Percentiles rank a stretch among this genome's conserved stretches.
These are phyloP conservation scores for Ornithoptera priamus DNA, from an alignment of 2,888 invertebrate species.

Conservation along the genomic window DNA sequence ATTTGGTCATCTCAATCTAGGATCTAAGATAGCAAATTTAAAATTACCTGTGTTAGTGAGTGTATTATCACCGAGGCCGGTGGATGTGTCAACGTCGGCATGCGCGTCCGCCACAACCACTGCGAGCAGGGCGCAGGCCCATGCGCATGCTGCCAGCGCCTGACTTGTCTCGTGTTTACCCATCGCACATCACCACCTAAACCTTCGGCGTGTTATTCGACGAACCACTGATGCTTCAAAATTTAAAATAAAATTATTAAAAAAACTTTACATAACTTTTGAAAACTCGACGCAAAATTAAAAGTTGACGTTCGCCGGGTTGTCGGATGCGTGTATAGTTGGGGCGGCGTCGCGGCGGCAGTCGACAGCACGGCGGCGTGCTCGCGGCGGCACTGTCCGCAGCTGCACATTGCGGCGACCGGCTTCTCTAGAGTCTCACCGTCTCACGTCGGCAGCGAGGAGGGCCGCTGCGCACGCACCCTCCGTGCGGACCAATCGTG, in stretches of 20 bases:
- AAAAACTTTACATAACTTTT: conserved; percentile 27
- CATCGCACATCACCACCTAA: conserved; percentile 74
- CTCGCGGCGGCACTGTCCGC: conserved; percentile 68
- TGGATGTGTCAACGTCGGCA: conserved; percentile 73
- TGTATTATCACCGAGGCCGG: conserved; percentile 73
- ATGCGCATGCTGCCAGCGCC: conserved; percentile 60
- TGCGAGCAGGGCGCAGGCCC: conserved; percentile 67
- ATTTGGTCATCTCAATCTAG: too few species aligned
- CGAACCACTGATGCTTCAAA: conserved; percentile 22
- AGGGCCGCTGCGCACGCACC: conserved; percentile 77
- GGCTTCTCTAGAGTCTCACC: conserved; percentile 66
- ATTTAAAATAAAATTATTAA: conserved; percentile 22
- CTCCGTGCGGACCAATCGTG: conserved; percentile 62
- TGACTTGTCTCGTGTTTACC: conserved; percentile 50
- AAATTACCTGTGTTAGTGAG: conserved; percentile 71
- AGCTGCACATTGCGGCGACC: conserved; percentile 65
- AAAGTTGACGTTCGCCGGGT: conserved; percentile 16
- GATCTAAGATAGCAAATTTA: not conserved
- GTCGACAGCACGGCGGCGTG: conserved; percentile 54
- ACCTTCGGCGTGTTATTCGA: conserved; percentile 34
- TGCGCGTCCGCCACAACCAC: conserved; percentile 52
- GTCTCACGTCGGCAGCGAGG: conserved; percentile 65
- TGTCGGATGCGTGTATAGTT: conserved; percentile 37
- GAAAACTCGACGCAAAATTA: conserved; percentile 11
- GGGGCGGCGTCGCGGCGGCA: conserved; percentile 38